Conservation (phyloP, 2,888 invertebrate species). For the Minunthozetes semirufus region DNA sequence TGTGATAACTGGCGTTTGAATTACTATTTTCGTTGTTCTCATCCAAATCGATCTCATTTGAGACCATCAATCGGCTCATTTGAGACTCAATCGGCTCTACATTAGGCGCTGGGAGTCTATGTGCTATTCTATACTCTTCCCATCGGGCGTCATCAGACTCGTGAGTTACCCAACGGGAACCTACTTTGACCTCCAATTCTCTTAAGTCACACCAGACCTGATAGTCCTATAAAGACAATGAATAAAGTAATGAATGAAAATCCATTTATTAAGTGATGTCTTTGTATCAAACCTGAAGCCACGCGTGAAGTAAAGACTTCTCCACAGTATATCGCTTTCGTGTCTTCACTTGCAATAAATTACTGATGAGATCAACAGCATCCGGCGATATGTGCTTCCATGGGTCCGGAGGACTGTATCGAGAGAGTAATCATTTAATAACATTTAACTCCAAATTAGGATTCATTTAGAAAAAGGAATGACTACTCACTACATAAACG, state of each 20-base stretch:
- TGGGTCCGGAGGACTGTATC: constrained; percentile 69
- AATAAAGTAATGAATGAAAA: constrained; percentile 19
- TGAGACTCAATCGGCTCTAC: no score
- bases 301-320: constrained; percentile 86
- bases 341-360: constrained; percentile 87
- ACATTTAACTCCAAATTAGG: background rate
- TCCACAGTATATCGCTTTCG: constrained; percentile 91
- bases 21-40: constrained; percentile 23
- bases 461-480: background rate
- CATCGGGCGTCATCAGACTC: constrained; percentile 89
- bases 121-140: constrained; percentile 57
- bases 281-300: constrained; percentile 99
- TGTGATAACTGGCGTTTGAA: background rate
- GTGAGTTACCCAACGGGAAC: constrained; percentile 76
- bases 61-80: no score
- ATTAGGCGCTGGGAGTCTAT: constrained; percentile 45
- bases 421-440: constrained; percentile 2
- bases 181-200: constrained; percentile 70
- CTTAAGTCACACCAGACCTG: constrained; percentile 92
- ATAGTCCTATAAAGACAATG: constrained; percentile 59
- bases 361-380: constrained; percentile 95
- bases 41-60: constrained; percentile 51
- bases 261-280: background rate
- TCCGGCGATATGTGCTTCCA: constrained; percentile 93
- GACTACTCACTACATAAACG: constrained; percentile 75